Percentiles rank a stretch among this genome's conserved stretches.
phyloP scores from a whole-genome alignment of 2,888 invertebrate genomes.

The Tricholauxania praeusta region DNA sequence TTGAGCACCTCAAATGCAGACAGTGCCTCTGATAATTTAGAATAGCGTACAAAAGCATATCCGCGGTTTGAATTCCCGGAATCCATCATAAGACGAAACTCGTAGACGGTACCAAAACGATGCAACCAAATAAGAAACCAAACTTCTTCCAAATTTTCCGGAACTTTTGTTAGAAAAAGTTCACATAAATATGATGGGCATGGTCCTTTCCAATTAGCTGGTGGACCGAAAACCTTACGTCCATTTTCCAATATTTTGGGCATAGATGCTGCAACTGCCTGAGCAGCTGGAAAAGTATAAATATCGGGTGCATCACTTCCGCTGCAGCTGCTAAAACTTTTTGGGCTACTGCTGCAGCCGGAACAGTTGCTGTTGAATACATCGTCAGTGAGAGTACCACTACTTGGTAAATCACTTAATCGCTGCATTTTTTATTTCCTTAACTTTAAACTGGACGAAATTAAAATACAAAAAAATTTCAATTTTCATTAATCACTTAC shows the following conservation, averaged over 20 bases:
- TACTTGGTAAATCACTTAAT: no score
- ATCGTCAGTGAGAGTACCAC: neutral
- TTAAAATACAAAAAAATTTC: no score
- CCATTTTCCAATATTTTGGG: conserved; percentile 51
- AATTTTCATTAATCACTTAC: no score
- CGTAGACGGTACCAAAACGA: conserved; percentile 54
- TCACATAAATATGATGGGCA: conserved; percentile 51
- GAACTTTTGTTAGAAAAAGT: conserved; percentile 53
- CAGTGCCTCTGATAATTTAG: conserved; percentile 49
- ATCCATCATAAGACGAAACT: conserved; percentile 57
- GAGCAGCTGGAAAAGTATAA: conserved; percentile 24
- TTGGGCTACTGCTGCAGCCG: neutral
- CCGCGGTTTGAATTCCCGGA: conserved; percentile 51
- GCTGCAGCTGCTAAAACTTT: neutral
- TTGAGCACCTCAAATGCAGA: conserved; percentile 52
- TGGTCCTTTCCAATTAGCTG: conserved; percentile 47
- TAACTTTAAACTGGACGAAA: no score
- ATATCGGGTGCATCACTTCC: neutral
- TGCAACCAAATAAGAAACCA: conserved; percentile 49
- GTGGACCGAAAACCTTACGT: conserved; percentile 51
- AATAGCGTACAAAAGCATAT: conserved; percentile 52
- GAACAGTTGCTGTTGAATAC: neutral
- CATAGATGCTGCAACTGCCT: conserved; percentile 42
- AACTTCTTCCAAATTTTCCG: conserved; percentile 50
- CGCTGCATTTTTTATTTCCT: no score